Conservation (phyloP, 2,113 vertebrate species). For the Oriolus oriolus region DNA sequence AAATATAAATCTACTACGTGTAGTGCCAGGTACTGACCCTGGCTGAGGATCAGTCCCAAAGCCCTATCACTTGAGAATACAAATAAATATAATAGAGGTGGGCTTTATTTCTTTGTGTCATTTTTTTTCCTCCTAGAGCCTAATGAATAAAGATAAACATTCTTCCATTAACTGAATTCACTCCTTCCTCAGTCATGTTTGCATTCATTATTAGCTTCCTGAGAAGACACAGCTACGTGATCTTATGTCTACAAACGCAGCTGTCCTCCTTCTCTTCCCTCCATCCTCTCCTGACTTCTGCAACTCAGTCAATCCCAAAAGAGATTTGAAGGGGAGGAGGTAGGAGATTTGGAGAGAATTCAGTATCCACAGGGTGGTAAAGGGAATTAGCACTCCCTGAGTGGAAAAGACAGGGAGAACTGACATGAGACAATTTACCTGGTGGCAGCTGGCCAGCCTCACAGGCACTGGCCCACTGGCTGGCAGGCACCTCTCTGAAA, state of each 20-base stretch:
- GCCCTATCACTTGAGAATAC: not conserved
- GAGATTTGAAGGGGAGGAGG: not conserved
- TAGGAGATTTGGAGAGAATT: not conserved
- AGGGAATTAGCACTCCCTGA: not conserved
- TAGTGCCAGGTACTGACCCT: not conserved
- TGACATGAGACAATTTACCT: not conserved
- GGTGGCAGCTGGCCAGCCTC: not conserved
- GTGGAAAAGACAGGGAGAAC: not conserved
- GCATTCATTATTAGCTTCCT: not conserved
- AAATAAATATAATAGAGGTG: not conserved
- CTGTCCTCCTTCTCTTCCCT: not conserved
- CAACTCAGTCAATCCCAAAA: not conserved
- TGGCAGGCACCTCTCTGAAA: not conserved
- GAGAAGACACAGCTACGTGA: not conserved
- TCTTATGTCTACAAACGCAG: not conserved
- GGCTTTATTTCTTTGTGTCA: not conserved
- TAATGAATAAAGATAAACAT: not conserved
- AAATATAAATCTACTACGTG: not conserved
- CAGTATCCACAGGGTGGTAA: not conserved
- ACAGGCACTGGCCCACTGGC: not conserved
- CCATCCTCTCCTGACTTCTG: not conserved
- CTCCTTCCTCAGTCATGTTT: not conserved
- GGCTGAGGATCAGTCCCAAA: not conserved
- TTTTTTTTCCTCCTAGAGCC: fast-evolving
- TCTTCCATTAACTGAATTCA: not conserved